Evolutionary conservation across 2,797 vertebrate genomes (phyloP), one percentile per base, ranked within the genome.

Genomic region (Galaxias olidus): DNA sequence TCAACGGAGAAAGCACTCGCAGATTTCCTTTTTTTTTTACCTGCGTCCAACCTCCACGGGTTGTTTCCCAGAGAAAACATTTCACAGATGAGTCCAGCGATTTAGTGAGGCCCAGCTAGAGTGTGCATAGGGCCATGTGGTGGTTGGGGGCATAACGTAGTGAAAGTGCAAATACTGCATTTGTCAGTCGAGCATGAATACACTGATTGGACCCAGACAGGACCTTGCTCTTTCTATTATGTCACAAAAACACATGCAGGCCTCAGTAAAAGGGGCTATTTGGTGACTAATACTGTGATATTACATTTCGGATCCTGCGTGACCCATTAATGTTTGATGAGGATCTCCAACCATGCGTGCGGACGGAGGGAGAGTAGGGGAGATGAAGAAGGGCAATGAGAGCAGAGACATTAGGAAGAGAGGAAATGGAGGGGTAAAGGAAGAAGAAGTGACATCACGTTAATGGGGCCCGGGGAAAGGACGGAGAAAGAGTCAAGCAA

Each of bases 281-380:
- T 69, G 68, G 70, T 70, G 74, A 64, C 76, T 73, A 77, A 86
- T 81, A 77, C 79, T 60, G 63, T 72, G 69, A 73, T 85, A 87
- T 88, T 87, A 79, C 80, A 86, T 86, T 87, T 88, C 76, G 57
- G 77, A 75, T 84, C 66, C 75, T 70, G 66, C 84, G 84, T 79
- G 78, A 66, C 83, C 81, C 78, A 81, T 88, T 82, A 81, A 86
- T 85, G 76, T 86, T 87, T 87, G 80, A 90, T 90, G 88, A 90
- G 84, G 87, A 79, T 81, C 77, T 75, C 71, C 83, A 82, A 78
- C 86, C 81, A 84, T 84, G 83, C 84, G 80, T 78, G 75, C 79
- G 80, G 73, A 86, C 75, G 74, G 20, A 53, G 41, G 20, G 69
- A 77, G 76, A 69, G 64, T 69, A 65, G 71, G 73, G 75, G 77